These are phyloP conservation scores for Amphiprion percula DNA, from an alignment of 2,113 vertebrate species.

Conservation along the genomic window DNA sequence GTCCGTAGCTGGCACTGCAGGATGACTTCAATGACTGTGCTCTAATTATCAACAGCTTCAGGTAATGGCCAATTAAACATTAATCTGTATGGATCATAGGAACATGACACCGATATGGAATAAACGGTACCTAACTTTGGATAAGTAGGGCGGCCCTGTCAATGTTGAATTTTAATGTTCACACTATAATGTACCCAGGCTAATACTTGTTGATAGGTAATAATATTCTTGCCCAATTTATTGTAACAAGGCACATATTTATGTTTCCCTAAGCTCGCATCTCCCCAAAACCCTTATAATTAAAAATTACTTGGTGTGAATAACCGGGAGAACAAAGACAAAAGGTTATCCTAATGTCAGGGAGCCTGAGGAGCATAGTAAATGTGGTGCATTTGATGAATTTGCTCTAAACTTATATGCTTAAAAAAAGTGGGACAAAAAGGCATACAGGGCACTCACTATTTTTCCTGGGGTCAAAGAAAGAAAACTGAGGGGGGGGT, in stretches of 20 bases:
- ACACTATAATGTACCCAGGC: constrained; percentile 9
- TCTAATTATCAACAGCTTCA: constrained; percentile 55
- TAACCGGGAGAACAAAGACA: constrained; percentile 44
- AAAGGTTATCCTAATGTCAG: constrained; percentile 48
- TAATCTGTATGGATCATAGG: constrained; percentile 60
- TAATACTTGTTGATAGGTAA: neutral
- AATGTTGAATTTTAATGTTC: constrained; percentile 10
- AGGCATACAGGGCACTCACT: constrained; percentile 23
- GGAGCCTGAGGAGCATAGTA: constrained; percentile 45
- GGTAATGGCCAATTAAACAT: constrained; percentile 67
- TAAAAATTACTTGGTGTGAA: constrained; percentile 34
- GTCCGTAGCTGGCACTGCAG: constrained; percentile 39
- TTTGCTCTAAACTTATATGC: constrained; percentile 39
- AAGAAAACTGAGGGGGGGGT: constrained; percentile 24
- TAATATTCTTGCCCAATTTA: constrained; percentile 22
- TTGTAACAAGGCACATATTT: neutral
- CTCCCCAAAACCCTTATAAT: constrained; percentile 2
- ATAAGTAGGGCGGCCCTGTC: constrained; percentile 2
- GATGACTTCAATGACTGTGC: constrained; percentile 38
- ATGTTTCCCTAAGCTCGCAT: neutral
- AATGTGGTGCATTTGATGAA: constrained; percentile 65
- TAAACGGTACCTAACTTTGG: constrained; percentile 20
- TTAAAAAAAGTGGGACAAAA: constrained; percentile 43
- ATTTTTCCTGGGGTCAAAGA: constrained; percentile 48
- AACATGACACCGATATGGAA: constrained; percentile 45